phyloP scores from a whole-genome alignment of 2,113 vertebrate genomes.

The Alethe castanea region DNA sequence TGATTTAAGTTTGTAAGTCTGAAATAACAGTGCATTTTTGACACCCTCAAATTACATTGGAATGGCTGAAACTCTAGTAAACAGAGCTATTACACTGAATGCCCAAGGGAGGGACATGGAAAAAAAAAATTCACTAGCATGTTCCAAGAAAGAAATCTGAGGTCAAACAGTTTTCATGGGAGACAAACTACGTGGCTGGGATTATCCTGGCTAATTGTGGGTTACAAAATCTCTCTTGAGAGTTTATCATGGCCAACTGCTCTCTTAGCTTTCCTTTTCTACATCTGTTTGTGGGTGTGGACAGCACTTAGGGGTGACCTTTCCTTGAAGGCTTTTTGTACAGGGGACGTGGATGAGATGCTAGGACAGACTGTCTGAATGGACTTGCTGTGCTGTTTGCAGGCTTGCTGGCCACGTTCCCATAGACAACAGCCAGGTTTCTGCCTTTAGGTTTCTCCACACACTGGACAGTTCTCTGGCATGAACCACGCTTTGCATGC shows the following conservation, averaged over 20 bases:
- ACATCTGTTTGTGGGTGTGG: conserved; percentile 47
- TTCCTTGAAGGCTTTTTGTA: neutral
- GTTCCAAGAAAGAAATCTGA: conserved; percentile 4
- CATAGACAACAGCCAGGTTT: neutral
- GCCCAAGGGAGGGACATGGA: neutral
- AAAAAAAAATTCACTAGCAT: accelerated
- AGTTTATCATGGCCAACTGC: neutral
- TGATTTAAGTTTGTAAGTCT: neutral
- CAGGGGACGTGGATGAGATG: neutral
- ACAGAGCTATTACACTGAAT: neutral
- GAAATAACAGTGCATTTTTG: neutral
- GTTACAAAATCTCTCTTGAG: neutral
- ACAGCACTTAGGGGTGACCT: neutral
- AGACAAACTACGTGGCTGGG: neutral
- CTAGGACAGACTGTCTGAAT: neutral
- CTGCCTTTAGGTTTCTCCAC: neutral
- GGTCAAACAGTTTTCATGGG: neutral
- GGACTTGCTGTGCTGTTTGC: accelerated
- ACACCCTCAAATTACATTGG: neutral
- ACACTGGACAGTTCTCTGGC: neutral
- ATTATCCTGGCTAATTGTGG: neutral
- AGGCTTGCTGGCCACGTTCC: neutral
- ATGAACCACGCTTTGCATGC: accelerated
- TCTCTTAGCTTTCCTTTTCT: neutral
- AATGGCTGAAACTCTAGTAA: neutral